These are phyloP conservation scores for Sphaeramia orbicularis DNA, from an alignment of 2,797 vertebrate genomes.

Conservation along the genomic window DNA sequence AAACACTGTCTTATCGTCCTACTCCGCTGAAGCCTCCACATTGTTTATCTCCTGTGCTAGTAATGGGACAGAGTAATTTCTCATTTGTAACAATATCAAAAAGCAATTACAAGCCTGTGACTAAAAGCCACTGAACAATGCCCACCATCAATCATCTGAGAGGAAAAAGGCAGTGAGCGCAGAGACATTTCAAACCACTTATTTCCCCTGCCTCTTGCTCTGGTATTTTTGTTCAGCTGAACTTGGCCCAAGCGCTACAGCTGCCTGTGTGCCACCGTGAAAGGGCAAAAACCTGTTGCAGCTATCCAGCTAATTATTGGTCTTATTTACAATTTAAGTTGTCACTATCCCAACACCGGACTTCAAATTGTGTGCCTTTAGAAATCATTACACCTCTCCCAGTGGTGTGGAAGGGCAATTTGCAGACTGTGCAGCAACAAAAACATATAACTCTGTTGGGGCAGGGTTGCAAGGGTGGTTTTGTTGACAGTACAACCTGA, in stretches of 20 bases:
- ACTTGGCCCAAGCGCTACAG: conserved; percentile 50
- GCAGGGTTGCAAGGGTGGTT: neutral
- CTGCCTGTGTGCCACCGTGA: conserved; percentile 50
- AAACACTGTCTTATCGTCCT: conserved; percentile 55
- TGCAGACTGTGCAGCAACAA: too few species aligned
- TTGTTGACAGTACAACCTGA: neutral
- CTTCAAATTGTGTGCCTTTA: neutral
- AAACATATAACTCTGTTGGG: too few species aligned
- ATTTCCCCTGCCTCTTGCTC: conserved; percentile 62
- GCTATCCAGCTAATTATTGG: conserved; percentile 57
- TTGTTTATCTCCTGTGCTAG: conserved; percentile 77
- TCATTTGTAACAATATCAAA: conserved; percentile 87
- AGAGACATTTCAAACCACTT: conserved; percentile 56
- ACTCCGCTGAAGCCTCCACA: conserved; percentile 48
- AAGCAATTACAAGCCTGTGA: conserved; percentile 83
- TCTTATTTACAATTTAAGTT: conserved; percentile 67
- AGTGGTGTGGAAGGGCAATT: too few species aligned
- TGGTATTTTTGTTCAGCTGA: conserved; percentile 66
- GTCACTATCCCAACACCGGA: conserved; percentile 14
- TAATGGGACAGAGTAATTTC: conserved; percentile 83
- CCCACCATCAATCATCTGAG: conserved; percentile 81
- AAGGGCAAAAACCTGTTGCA: conserved; percentile 64
- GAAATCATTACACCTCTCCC: neutral
- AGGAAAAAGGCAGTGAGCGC: conserved; percentile 41
- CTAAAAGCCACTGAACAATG: conserved; percentile 84